These are phyloP conservation scores for Cynaeus angustus DNA, from an alignment of 2,888 invertebrate species.

Conservation along the genomic window DNA sequence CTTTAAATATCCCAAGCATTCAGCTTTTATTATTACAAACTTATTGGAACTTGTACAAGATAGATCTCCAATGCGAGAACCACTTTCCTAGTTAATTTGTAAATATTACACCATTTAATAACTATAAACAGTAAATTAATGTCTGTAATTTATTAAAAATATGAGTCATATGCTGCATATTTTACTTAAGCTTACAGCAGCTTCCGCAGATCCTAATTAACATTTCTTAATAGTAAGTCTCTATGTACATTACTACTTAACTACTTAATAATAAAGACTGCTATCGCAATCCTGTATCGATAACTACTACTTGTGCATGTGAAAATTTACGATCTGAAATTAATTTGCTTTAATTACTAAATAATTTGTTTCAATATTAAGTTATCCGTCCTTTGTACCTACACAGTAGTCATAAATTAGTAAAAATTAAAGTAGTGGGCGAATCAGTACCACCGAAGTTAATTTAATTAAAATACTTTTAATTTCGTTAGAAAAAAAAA, in stretches of 20 bases:
- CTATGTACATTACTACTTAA: slow-evolving; percentile 2
- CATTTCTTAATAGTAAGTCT: not conserved
- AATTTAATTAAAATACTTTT: slow-evolving; percentile 3
- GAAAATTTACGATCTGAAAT: slow-evolving; percentile 1
- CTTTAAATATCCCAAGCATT: too few relatives aligned
- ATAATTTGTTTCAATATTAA: not conserved
- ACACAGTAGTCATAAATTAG: not conserved
- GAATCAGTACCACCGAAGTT: not conserved
- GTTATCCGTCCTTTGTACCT: not conserved
- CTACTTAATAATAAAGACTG: slow-evolving; percentile 5
- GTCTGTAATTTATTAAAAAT: slow-evolving; percentile 1
- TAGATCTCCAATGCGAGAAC: too few relatives aligned
- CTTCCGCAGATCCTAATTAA: slow-evolving; percentile 14
- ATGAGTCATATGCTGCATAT: not conserved
- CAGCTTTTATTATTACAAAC: too few relatives aligned
- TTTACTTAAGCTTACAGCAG: slow-evolving; percentile 2
- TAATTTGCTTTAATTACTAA: slow-evolving; percentile 4
- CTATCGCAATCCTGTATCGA: not conserved
- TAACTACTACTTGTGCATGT: not conserved
- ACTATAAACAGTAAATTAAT: too few relatives aligned
- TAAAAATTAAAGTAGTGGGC: not conserved
- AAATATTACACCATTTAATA: too few relatives aligned
- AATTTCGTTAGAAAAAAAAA: not conserved
- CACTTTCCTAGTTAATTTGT: too few relatives aligned
- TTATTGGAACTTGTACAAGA: too few relatives aligned